Base-by-base conservation (phyloP, 2,113 vertebrate species). In the Centropristis striata region DNA sequence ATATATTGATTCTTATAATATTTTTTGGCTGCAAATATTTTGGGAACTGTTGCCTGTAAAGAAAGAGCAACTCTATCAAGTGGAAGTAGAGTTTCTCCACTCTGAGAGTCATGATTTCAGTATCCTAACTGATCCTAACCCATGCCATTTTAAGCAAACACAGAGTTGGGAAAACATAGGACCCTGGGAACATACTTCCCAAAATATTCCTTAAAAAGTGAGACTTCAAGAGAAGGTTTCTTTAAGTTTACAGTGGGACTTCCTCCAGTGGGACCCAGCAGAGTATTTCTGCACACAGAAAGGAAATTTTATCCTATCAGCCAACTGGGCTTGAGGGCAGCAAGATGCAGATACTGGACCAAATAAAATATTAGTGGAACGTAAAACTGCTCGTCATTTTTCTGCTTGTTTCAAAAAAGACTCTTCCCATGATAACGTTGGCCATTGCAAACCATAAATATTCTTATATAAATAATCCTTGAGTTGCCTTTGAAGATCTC, bases 401-500 rank as follows among this genome's bases (percentile, higher is more conserved):
- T 28, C 37, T 21, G 25, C 13, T 65, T 39, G 10, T 21, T 42
- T 71, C 21, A 63, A 78, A 32, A 88, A 78, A 47, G 36, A 51
- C 53, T 75, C 67, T 78, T 83, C 70, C 71, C 42, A 59, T 69
- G 39, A 83, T 71, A 74, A 83, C 68, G 42, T 63, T 61, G 54
- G 69, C 57, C 67, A 67, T 61, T 66, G 70, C 51, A 69, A 77
- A 86, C 78, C 21, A 87, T 91, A 90, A 92, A 91, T 93, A 90
- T 90, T 50, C 18, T 80, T 90, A 32, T 32, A 32, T 32, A 32
- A 32, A 32, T 32, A 32, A 32, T 80, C 71, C 60, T 86, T 61
- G 49, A 76, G 55, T 60, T 61, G 21, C 68, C 87, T 93, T 92
- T 93, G 85, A 92, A 92, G 85, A 86, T 93, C 57, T 65, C 1